Conservation (phyloP, 2,888 invertebrate species). For the Drosophila tanythrix region DNA sequence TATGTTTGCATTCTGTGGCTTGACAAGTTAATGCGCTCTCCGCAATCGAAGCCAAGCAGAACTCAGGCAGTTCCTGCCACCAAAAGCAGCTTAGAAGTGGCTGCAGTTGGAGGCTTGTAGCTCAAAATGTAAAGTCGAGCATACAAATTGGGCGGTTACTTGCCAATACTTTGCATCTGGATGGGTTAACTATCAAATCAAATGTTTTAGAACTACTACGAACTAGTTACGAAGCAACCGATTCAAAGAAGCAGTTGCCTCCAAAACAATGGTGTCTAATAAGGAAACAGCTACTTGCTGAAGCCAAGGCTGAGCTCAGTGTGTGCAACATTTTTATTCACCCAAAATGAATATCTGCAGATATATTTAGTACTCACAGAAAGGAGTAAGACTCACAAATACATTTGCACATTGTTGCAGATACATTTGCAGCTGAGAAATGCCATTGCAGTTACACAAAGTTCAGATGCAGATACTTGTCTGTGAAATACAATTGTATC, state of each 20-base stretch:
- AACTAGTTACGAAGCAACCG: not conserved
- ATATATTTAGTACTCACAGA: not conserved
- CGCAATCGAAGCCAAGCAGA: constrained; percentile 45
- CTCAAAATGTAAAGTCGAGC: not conserved
- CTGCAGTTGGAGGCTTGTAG: not conserved
- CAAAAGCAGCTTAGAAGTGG: not conserved
- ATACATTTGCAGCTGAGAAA: not conserved
- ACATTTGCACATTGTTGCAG: not conserved
- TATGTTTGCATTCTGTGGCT: constrained; percentile 82
- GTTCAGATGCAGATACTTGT: not conserved
- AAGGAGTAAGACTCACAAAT: not conserved
- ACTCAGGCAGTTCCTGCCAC: not conserved
- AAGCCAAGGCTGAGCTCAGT: not conserved
- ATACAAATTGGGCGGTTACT: not conserved
- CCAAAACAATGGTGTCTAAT: not conserved
- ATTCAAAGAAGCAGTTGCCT: not conserved
- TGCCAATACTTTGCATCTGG: not conserved
- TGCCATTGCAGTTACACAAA: not conserved
- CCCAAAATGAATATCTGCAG: not conserved
- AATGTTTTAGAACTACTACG: not conserved
- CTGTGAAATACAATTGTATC: not conserved
- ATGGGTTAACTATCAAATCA: constrained; percentile 3
- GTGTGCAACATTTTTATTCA: not conserved
- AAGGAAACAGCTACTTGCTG: not conserved
- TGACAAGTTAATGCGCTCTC: constrained; percentile 82